Conservation (phyloP, 2,888 invertebrate species). For the Nesidiocoris tenuis region DNA sequence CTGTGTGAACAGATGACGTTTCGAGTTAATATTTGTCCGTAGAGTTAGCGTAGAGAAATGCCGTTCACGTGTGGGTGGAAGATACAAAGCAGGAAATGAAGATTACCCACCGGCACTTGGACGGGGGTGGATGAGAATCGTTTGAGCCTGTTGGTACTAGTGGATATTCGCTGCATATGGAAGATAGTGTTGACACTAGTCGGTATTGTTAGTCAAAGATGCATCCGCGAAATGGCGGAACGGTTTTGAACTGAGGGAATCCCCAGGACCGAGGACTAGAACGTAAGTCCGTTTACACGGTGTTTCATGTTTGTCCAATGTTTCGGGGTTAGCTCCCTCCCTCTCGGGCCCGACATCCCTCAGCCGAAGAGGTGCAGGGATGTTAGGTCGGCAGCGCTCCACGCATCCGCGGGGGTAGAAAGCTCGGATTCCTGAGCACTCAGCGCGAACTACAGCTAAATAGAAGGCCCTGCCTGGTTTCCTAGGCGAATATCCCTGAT, state of each 20-base stretch:
- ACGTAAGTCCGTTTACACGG: slow-evolving; percentile 37
- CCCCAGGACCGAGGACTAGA: neutral
- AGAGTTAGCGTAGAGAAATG: slow-evolving; percentile 34
- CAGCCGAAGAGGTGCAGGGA: slow-evolving; percentile 5
- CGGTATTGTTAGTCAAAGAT: slow-evolving; percentile 44
- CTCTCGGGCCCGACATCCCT: neutral
- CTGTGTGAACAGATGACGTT: slow-evolving; percentile 35
- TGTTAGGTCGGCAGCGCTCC: neutral
- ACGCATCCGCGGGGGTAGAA: neutral
- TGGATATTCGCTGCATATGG: slow-evolving; percentile 7
- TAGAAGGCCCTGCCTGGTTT: slow-evolving; percentile 3
- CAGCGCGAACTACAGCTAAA: neutral
- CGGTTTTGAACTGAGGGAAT: neutral
- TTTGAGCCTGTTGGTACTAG: neutral
- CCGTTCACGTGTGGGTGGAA: slow-evolving; percentile 1
- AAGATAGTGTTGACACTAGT: slow-evolving; percentile 24
- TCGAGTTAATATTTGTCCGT: slow-evolving; percentile 35
- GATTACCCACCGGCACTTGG: slow-evolving; percentile 25
- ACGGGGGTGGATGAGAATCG: neutral
- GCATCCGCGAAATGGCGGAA: slow-evolving; percentile 6
- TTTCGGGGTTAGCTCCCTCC: slow-evolving; percentile 29
- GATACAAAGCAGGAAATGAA: slow-evolving; percentile 7
- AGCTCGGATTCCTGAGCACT: neutral
- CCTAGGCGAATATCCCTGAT: slow-evolving; percentile 17
- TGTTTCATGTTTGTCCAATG: slow-evolving; percentile 39